Evolutionary conservation across 2,888 invertebrate genomes (phyloP).

Genomic region (Polylopha cassiicola): DNA sequence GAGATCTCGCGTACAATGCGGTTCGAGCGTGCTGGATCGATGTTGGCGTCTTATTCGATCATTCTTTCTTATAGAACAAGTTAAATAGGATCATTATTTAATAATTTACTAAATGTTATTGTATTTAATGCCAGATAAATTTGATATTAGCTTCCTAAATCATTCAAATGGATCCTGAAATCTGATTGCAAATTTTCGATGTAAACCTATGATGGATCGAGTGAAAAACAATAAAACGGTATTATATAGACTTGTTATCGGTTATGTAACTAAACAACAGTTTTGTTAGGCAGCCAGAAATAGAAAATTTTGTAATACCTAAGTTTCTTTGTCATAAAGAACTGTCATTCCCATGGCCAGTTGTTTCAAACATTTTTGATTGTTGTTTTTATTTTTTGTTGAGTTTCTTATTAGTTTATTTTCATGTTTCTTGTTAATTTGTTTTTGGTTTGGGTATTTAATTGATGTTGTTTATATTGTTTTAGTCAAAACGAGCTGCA

Average conservation of each 20-base stretch:
- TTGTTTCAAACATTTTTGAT: slow-evolving; percentile 3
- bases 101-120: too few relatives aligned
- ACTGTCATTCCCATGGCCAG: slow-evolving; percentile 18
- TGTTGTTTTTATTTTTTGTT: background rate
- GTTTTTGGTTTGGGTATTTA: too few relatives aligned
- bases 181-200: slow-evolving; percentile 10
- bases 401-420: slow-evolving; percentile 6
- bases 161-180: slow-evolving; percentile 15
- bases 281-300: slow-evolving; percentile 43
- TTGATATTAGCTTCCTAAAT: slow-evolving; percentile 18
- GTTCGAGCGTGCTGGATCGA: slow-evolving; percentile 39
- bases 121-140: too few relatives aligned
- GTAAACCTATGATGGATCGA: slow-evolving; percentile 34
- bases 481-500: slow-evolving; percentile 59
- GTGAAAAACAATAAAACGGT: slow-evolving; percentile 54
- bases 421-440: too few relatives aligned
- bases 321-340: slow-evolving; percentile 16
- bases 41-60: slow-evolving; percentile 28
- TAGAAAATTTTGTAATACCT: slow-evolving; percentile 27
- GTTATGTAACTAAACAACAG: slow-evolving; percentile 56
- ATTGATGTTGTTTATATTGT: slow-evolving; percentile 20
- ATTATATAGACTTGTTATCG: slow-evolving; percentile 64
- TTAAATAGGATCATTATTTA: slow-evolving; percentile 4
- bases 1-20: slow-evolving; percentile 52
- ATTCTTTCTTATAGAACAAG: slow-evolving; percentile 7